These are phyloP conservation scores for Clamator glandarius DNA, from an alignment of 2,797 vertebrate species.

Conservation along the genomic window DNA sequence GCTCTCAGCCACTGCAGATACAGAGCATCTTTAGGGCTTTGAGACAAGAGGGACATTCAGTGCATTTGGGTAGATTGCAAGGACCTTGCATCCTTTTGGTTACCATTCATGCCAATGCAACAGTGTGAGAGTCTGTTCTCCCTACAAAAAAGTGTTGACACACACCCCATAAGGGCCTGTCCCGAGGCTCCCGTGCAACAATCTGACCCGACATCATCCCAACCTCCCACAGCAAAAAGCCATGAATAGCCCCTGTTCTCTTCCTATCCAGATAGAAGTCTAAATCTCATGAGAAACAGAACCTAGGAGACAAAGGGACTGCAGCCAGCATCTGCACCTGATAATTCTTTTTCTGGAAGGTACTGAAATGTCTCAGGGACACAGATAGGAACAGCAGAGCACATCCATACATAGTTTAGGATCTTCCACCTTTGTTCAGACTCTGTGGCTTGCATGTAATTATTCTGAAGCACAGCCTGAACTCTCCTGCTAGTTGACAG, in stretches of 20 bases:
- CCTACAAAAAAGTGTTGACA: neutral
- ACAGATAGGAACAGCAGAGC: neutral
- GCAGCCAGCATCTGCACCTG: neutral
- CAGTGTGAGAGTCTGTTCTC: neutral
- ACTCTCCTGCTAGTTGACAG: neutral
- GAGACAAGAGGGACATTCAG: neutral
- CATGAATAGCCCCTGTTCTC: neutral
- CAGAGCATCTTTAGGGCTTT: neutral
- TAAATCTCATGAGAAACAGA: neutral
- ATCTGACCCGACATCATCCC: neutral
- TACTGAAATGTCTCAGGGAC: neutral
- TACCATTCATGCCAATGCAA: neutral
- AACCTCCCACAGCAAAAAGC: neutral
- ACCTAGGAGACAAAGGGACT: neutral
- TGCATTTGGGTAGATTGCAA: too few relatives aligned
- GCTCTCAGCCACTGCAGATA: neutral
- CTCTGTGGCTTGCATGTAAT: neutral
- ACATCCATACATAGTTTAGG: neutral
- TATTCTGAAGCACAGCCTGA: neutral
- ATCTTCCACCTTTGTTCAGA: neutral
- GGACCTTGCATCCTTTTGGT: neutral
- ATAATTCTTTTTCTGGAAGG: neutral
- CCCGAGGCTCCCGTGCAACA: neutral
- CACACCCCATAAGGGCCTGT: neutral
- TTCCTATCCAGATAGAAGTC: neutral